Evolutionary conservation across 2,888 invertebrate genomes (phyloP), one percentile per base, ranked within the genome.

Genomic region (Platycheirus rosarum): DNA sequence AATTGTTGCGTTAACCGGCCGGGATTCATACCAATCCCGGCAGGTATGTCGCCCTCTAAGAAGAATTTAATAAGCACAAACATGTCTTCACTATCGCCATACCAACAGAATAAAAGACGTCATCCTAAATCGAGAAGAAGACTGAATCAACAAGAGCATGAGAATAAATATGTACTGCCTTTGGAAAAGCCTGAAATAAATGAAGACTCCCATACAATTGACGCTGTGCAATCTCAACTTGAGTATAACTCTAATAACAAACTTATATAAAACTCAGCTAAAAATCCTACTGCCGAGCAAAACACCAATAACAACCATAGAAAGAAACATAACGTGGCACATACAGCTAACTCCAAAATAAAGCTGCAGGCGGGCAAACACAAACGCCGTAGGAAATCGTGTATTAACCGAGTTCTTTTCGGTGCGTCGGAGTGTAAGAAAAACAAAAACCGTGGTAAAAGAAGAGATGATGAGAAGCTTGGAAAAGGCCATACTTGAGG

Each of bases 361-460:
- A 76, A 84, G 57, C 69, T 77, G 49, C 85, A 85, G 74, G 86
- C 86, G 6, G n/a, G 77, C 86, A 37, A 86, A 87, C 32, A 89
- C 89, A 68, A 86, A 85, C 4, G 87, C 88, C 44, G 87, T 86
- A 63, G 88, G 88, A 26, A 95, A 93, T 90, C 95, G 95, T 85
- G 96, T 95, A 88, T 91, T 97, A 78, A 97, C 97, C 1, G 97
- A 97, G 85, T 98, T 95, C 90, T 97, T 97, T 88, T 96, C 97
- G 2, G 95, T 97, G 20, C 92, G 98, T 73, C 93, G 97, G 84
- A 97, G 97, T 87, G 94, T 95, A 26, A 92, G 97, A 77, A 97
- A 96, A 90, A 95, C 96, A 29, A 96, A 96, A 85, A 95, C 94
- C 87, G 94, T 93, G 86, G 95, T 97, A 6, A 93, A 95, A 88